Evolutionary conservation across 1,140 invertebrate species (phyloP), one percentile per base, ranked within the genome.

Genomic region (Nebria ingens): DNA sequence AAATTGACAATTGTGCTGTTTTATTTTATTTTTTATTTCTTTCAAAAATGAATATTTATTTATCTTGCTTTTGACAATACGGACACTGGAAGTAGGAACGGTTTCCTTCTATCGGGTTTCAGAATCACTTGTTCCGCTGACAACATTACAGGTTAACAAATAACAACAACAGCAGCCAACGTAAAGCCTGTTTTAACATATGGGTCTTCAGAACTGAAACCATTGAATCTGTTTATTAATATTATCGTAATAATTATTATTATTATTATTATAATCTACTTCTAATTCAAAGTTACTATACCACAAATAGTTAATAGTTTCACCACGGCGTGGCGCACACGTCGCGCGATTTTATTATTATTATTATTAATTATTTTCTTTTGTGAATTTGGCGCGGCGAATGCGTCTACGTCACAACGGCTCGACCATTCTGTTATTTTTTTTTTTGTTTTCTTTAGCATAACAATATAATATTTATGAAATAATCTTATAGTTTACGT

Each of bases 381-480:
- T n/a, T 29, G 4, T 29, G 54, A 21, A 45, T 45, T 45, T 40
- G 54, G 13, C 50, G 38, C 40, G 54, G 25, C 34, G 22, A n/a
- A n/a, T n/a, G n/a, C n/a, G n/a, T n/a, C n/a, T n/a, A n/a, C n/a
- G n/a, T 21, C 54, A 59, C 56, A 62, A 59, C 23, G 60, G 60
- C 54, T 59, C 56, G 60, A 62, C 63, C 62, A 65, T 58, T 9
- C 40, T 17, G 17, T 12, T 66, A 17, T 45, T 66, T n/a, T n/a
- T n/a, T n/a, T n/a, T n/a, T n/a, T n/a, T n/a, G n/a, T n/a, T n/a
- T n/a, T n/a, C n/a, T n/a, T 69, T 70, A 68, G 63, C 65, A 64
- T 69, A 71, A 69, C 69, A 71, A 69, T 71, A 71, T 69, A 71
- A 69, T 71, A 70, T 70, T 70, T 68, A 71, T 66, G 66, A 69